These are phyloP conservation scores for Apamea monoglypha DNA, from an alignment of 2,888 invertebrate species.

Conservation along the genomic window DNA sequence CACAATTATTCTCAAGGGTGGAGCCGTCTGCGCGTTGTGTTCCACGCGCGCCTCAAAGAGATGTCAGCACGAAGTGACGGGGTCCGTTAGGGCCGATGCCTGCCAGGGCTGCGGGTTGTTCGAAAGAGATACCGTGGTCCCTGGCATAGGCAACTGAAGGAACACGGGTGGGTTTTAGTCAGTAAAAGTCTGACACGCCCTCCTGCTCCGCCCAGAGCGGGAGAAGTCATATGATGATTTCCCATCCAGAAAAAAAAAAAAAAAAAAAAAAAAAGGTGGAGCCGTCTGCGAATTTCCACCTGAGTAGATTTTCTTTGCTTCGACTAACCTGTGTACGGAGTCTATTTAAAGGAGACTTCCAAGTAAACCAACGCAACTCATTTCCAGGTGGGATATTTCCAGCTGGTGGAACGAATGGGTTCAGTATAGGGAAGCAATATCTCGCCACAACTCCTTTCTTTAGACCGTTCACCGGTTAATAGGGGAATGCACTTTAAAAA, in stretches of 20 bases:
- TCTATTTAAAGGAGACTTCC: not conserved
- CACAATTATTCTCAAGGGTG: not conserved
- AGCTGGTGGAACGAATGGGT: not conserved
- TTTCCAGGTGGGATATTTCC: not conserved
- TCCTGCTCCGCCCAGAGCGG: too few species aligned
- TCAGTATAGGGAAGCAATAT: not conserved
- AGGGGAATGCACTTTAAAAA: not conserved
- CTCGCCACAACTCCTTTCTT: not conserved
- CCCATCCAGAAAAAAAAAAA: too few species aligned
- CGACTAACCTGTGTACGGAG: not conserved
- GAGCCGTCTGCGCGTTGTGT: not conserved
- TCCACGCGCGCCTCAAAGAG: too few species aligned
- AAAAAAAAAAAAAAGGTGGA: too few species aligned
- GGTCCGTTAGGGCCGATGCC: too few species aligned
- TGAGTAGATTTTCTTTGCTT: not conserved
- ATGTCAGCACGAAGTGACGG: too few species aligned
- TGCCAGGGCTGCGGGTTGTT: too few species aligned
- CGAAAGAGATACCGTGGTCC: too few species aligned
- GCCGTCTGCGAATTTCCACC: not conserved
- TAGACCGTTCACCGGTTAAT: not conserved
- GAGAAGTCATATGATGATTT: too few species aligned
- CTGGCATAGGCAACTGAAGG: too few species aligned
- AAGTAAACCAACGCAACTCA: not conserved
- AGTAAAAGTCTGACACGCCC: too few species aligned
- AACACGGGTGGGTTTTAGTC: too few species aligned